A percentile compares a stretch with the other conserved stretches of the same genome.
Conservation (phyloP, 2,888 invertebrate species). For the Sthenelais limicola region DNA sequence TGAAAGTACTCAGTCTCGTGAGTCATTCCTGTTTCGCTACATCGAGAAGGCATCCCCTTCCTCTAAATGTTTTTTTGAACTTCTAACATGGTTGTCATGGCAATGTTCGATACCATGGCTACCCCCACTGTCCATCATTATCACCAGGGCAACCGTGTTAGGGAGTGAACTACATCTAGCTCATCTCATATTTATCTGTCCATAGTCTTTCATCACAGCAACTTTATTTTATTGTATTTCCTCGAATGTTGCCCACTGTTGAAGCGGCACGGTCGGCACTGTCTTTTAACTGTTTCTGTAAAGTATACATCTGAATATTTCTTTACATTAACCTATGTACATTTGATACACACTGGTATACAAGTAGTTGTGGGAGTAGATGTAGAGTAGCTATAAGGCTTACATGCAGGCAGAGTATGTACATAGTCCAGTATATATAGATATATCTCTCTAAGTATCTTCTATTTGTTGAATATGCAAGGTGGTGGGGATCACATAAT, state of each 20-base stretch:
- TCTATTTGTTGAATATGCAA: too few species aligned
- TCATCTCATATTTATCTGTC: not conserved
- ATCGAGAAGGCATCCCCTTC: too few species aligned
- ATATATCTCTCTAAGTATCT: not conserved
- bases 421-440: not conserved
- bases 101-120: conserved; percentile 37
- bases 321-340: not conserved
- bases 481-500: too few species aligned
- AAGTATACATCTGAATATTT: not conserved
- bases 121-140: conserved; percentile 30
- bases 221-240: conserved; percentile 4
- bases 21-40: too few species aligned
- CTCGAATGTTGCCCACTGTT: conserved; percentile 8
- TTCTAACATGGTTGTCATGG: conserved; percentile 38
- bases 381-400: too few species aligned
- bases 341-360: not conserved
- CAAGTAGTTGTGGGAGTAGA: too few species aligned
- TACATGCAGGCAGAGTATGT: too few species aligned
- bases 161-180: not conserved
- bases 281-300: not conserved
- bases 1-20: too few species aligned
- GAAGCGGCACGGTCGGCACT: conserved; percentile 23
- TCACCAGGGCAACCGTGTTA: conserved; percentile 35
- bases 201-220: conserved; percentile 30
- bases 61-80: too few species aligned